Evolutionary conservation across 2,797 vertebrate genomes (phyloP).

Genomic region (Sphenodon punctatus): DNA sequence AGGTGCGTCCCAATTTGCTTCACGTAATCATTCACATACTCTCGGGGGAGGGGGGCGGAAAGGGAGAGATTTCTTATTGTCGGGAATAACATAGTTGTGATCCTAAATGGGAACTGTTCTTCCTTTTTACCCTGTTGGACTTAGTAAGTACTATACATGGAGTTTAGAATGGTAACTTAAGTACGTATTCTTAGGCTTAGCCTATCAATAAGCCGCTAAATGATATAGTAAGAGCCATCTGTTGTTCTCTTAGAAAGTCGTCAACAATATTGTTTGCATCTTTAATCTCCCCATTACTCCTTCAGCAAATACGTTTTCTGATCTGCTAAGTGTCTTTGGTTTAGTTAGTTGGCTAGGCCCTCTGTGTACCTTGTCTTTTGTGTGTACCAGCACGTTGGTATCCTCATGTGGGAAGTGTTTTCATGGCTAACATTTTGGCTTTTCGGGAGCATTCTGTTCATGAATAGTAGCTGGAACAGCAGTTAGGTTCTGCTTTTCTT

Average conservation of each 20-base stretch:
- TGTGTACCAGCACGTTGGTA: background rate
- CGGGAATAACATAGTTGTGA: background rate
- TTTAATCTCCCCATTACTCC: background rate
- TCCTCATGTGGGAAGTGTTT: background rate
- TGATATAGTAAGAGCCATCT: rapidly evolving
- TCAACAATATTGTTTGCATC: background rate
- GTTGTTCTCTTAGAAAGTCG: background rate
- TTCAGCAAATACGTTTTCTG: rapidly evolving
- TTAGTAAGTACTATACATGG: background rate
- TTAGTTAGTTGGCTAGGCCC: background rate
- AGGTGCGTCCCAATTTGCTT: slow-evolving; percentile 73
- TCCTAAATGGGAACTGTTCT: background rate
- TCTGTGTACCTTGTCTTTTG: background rate
- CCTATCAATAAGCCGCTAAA: background rate
- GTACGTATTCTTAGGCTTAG: background rate
- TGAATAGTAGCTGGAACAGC: background rate
- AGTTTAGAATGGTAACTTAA: background rate
- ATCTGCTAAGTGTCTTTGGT: background rate
- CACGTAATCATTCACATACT: background rate
- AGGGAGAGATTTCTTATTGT: rapidly evolving
- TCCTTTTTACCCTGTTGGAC: background rate
- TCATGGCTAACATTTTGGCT: background rate
- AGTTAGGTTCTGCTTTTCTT: background rate
- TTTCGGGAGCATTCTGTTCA: background rate
- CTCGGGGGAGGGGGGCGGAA: background rate